A percentile compares a stretch with the other conserved stretches of the same genome.
Conservation (phyloP, 2,113 vertebrate species). For the Eptesicus fuscus region DNA sequence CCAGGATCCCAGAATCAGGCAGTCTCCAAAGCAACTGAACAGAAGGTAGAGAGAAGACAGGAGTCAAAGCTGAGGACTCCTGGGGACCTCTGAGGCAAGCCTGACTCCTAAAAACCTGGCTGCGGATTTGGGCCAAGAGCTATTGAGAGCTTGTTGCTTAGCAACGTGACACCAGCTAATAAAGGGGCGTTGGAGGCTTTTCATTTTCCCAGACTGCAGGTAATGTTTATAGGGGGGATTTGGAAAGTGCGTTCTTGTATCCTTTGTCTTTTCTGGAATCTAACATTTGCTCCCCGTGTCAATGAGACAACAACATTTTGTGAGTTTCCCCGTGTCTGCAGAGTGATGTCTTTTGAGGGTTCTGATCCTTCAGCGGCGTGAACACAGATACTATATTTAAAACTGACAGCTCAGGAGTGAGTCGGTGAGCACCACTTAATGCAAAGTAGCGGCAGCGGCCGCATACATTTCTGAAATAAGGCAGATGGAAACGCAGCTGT, state of each 20-base stretch:
- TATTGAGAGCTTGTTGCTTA: slow-evolving; percentile 49
- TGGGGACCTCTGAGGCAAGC: neutral
- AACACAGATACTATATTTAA: slow-evolving; percentile 42
- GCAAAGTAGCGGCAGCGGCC: neutral
- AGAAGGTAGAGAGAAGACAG: slow-evolving; percentile 32
- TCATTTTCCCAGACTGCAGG: slow-evolving; percentile 61
- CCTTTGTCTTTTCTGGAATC: slow-evolving; percentile 24
- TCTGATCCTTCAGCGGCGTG: neutral
- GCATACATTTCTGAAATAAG: slow-evolving; percentile 55
- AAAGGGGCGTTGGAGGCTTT: slow-evolving; percentile 49
- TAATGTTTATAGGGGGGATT: slow-evolving; percentile 57
- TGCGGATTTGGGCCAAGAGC: neutral
- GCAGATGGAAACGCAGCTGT: slow-evolving; percentile 12
- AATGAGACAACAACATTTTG: neutral
- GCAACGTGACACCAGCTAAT: slow-evolving; percentile 60
- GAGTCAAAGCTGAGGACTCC: slow-evolving; percentile 36
- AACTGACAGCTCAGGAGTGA: neutral
- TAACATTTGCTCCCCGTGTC: slow-evolving; percentile 24
- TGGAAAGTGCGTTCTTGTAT: slow-evolving; percentile 13
- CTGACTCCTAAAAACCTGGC: slow-evolving; percentile 17
- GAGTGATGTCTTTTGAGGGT: neutral
- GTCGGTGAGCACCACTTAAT: slow-evolving; percentile 40
- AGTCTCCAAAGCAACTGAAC: neutral
- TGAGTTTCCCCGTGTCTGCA: neutral
- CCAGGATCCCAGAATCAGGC: neutral